Percentiles rank a stretch among this genome's conserved stretches.
Conservation (phyloP, 2,797 vertebrate species). For the Crypturellus tataupa region DNA sequence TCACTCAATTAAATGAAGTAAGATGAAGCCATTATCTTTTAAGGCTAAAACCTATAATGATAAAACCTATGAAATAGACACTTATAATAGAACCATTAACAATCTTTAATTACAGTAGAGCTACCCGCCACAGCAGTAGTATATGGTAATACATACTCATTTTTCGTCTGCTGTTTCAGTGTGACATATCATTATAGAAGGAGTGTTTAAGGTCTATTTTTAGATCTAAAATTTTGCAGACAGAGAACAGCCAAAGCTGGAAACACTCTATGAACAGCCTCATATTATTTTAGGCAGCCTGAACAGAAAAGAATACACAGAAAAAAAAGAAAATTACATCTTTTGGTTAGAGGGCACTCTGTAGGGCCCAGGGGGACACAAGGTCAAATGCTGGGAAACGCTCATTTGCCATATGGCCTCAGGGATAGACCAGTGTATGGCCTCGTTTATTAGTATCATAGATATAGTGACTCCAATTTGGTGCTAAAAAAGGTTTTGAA, state of each 20-base stretch:
- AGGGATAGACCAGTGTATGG: background rate
- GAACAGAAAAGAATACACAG: background rate
- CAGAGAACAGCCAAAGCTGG: background rate
- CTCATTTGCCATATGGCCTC: background rate
- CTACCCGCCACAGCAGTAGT: constrained; percentile 3
- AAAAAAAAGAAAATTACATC: background rate
- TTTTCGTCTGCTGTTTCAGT: constrained; percentile 16
- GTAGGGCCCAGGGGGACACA: background rate
- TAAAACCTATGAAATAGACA: constrained; percentile 45
- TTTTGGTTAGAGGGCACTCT: background rate
- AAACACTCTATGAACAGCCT: background rate
- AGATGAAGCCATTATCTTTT: constrained; percentile 56
- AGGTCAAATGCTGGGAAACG: background rate
- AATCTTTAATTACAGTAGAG: constrained; percentile 41
- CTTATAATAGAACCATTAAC: constrained; percentile 18
- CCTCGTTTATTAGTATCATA: background rate
- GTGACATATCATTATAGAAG: constrained; percentile 22
- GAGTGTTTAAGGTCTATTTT: constrained; percentile 33
- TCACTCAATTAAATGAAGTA: constrained; percentile 40
- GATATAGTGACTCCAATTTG: background rate
- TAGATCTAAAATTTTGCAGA: constrained; percentile 29
- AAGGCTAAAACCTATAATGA: constrained; percentile 4
- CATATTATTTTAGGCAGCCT: background rate
- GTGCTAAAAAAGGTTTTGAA: background rate
- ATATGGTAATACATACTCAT: background rate